A percentile compares a stretch with the other conserved stretches of the same genome.
Evolutionary conservation across 2,888 invertebrate species (phyloP).

Genomic region (Tryphoninae sp.): DNA sequence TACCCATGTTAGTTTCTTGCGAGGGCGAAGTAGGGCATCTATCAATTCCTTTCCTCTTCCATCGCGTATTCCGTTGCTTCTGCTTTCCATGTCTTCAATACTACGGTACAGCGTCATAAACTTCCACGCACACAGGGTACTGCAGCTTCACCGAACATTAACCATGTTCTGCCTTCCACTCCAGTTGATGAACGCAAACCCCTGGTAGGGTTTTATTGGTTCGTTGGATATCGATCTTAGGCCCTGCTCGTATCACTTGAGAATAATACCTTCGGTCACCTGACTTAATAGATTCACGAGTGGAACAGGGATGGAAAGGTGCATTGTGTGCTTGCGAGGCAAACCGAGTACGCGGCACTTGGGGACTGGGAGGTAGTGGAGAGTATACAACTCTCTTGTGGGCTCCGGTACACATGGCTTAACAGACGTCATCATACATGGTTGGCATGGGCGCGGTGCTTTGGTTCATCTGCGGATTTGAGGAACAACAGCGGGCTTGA

Average conservation of each 20-base stretch:
- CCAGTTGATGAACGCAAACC: constrained; percentile 38
- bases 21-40: constrained; percentile 45
- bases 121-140: not conserved
- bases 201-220: constrained; percentile 9
- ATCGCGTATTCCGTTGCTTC: constrained; percentile 41
- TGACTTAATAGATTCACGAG: constrained; percentile 74
- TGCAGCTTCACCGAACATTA: constrained; percentile 23
- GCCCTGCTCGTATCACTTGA: constrained; percentile 46
- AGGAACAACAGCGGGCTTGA: constrained; percentile 70
- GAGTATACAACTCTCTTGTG: constrained; percentile 41
- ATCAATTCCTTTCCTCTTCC: constrained; percentile 55
- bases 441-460: constrained; percentile 52
- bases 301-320: constrained; percentile 65
- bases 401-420: constrained; percentile 1
- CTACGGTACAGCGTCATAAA: constrained; percentile 25
- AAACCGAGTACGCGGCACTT: constrained; percentile 37
- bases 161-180: constrained; percentile 11
- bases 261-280: constrained; percentile 71
- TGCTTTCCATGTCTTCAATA: constrained; percentile 37
- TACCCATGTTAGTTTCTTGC: constrained; percentile 26
- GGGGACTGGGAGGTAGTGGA: constrained; percentile 49
- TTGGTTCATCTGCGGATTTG: constrained; percentile 45
- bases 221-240: constrained; percentile 21
- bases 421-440: constrained; percentile 43
- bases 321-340: constrained; percentile 63